Percentiles rank a stretch among this genome's conserved stretches.
Evolutionary conservation across 2,888 invertebrate genomes (phyloP).

Genomic region (Leucania comma): DNA sequence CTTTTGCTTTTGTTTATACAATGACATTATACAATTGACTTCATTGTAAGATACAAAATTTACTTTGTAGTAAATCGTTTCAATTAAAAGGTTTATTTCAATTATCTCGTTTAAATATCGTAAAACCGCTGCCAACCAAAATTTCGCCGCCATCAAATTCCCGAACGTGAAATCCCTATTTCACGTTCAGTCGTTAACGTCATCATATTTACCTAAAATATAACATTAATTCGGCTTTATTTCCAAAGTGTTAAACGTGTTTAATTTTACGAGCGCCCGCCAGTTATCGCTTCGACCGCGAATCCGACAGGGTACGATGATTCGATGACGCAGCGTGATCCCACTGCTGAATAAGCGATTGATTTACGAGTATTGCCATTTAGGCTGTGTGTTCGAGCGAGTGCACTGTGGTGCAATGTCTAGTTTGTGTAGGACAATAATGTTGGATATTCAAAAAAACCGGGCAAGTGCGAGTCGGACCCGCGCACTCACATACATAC

Average conservation of each 20-base stretch:
- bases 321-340: slow-evolving; percentile 71
- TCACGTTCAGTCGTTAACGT: slow-evolving; percentile 40
- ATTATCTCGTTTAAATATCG: slow-evolving; percentile 6
- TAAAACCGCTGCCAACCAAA: not conserved
- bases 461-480: no score
- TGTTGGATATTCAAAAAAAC: no score
- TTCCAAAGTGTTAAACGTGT: slow-evolving; percentile 57
- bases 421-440: not conserved
- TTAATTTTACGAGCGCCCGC: slow-evolving; percentile 55
- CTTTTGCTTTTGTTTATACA: not conserved
- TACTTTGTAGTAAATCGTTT: not conserved
- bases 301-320: slow-evolving; percentile 64
- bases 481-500: no score
- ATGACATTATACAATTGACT: not conserved
- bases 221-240: slow-evolving; percentile 59
- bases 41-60: not conserved
- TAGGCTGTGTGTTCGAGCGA: slow-evolving; percentile 47
- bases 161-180: slow-evolving; percentile 27
- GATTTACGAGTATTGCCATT: slow-evolving; percentile 71
- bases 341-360: slow-evolving; percentile 70
- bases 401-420: slow-evolving; percentile 41
- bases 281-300: slow-evolving; percentile 57
- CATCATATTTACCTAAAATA: slow-evolving; percentile 58
- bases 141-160: slow-evolving; percentile 18
- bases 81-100: not conserved